Percentiles rank a stretch among this genome's conserved stretches.
These are phyloP conservation scores for Patiria miniata DNA, from an alignment of 35 echinoderm and acorn worm genomes.

Conservation along the genomic window DNA sequence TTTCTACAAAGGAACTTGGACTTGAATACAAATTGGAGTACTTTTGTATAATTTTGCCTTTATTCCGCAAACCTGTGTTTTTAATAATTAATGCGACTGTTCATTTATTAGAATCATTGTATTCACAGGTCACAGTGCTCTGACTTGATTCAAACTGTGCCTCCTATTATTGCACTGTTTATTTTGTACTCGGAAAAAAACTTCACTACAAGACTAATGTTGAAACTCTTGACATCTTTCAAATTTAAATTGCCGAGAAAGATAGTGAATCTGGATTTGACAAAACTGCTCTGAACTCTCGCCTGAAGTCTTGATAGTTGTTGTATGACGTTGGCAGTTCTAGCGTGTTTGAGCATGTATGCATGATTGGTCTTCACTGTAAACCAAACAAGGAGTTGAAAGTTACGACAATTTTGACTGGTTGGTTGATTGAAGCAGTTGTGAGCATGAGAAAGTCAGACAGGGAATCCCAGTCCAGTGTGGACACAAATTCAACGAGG, in stretches of 20 bases:
- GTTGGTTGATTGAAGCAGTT: neutral
- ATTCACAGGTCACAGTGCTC: no score
- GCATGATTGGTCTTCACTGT: neutral
- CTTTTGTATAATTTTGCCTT: no score
- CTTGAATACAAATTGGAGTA: no score
- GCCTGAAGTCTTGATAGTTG: neutral
- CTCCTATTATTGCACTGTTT: neutral
- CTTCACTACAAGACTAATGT: neutral
- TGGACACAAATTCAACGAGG: slow-evolving; percentile 1
- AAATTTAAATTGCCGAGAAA: neutral
- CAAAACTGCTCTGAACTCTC: neutral
- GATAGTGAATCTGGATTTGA: neutral
- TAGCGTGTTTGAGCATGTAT: no score
- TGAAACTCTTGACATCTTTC: no score
- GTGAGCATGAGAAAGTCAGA: slow-evolving; percentile 5
- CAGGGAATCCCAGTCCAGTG: neutral
- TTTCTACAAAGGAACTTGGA: no score
- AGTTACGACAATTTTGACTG: slow-evolving; percentile 2
- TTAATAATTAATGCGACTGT: no score
- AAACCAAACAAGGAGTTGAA: neutral
- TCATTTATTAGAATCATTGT: no score
- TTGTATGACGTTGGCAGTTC: no score
- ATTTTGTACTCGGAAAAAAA: neutral
- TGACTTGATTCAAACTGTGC: no score
- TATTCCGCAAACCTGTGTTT: no score